phyloP scores from a whole-genome alignment of 2,797 vertebrate species.

The Hapalemur alaotrensis region DNA sequence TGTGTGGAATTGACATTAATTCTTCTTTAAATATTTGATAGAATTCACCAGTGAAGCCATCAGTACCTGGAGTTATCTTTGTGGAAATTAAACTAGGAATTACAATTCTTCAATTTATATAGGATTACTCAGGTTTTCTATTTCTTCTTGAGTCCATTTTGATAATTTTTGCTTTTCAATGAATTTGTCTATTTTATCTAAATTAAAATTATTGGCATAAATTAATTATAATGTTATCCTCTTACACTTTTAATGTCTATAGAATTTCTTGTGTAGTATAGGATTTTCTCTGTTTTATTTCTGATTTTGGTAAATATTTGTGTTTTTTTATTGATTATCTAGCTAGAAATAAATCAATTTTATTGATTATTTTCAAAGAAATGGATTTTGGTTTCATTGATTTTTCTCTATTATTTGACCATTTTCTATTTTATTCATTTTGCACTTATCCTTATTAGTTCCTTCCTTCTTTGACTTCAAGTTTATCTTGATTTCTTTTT shows the following conservation, averaged over 20 bases:
- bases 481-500: neutral
- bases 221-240: neutral
- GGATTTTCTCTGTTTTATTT: neutral
- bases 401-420: neutral
- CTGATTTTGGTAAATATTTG: neutral
- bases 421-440: neutral
- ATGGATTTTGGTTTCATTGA: neutral
- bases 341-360: neutral
- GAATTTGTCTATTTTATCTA: neutral
- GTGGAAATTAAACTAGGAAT: neutral
- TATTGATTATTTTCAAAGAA: neutral
- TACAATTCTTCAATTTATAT: neutral
- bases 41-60: neutral
- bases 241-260: neutral
- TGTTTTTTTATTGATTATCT: neutral
- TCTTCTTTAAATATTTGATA: neutral
- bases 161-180: conserved; percentile 6
- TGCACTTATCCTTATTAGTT: neutral
- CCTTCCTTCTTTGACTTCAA: neutral
- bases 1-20: neutral
- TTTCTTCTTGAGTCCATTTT: neutral
- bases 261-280: neutral
- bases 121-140: neutral
- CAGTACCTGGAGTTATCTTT: neutral
- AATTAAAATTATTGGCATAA: neutral